phyloP scores from a whole-genome alignment of 2,797 vertebrate species.

The Squalus acanthias region DNA sequence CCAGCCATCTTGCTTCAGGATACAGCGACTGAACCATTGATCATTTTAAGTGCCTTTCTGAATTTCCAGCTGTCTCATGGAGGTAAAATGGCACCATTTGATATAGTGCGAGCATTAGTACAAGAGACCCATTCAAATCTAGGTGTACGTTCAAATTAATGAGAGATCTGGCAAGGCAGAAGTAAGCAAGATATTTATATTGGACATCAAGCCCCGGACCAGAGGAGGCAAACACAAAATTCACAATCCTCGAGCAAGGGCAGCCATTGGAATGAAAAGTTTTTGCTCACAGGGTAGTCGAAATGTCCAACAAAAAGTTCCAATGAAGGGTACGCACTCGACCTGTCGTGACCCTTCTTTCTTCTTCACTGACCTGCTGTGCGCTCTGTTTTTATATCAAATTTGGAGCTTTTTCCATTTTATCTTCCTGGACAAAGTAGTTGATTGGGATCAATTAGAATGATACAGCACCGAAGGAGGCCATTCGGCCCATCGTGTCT shows the following conservation, averaged over 20 bases:
- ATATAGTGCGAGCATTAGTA: not conserved
- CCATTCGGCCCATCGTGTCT: too few relatives aligned
- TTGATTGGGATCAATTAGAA: not conserved
- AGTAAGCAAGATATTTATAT: not conserved
- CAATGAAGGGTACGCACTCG: not conserved
- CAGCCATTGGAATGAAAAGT: not conserved
- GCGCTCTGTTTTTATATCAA: not conserved
- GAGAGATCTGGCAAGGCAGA: not conserved
- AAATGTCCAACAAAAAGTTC: not conserved
- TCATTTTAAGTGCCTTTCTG: not conserved
- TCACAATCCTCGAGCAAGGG: not conserved
- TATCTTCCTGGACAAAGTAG: not conserved
- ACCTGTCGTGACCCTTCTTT: not conserved
- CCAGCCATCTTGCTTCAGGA: not conserved
- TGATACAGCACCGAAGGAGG: not conserved
- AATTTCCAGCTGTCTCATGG: not conserved
- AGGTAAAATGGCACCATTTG: not conserved
- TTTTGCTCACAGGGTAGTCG: not conserved
- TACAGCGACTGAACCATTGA: not conserved
- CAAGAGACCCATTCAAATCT: not conserved
- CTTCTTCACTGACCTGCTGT: not conserved
- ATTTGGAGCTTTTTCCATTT: not conserved
- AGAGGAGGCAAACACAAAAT: too few relatives aligned
- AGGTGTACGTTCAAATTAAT: not conserved
- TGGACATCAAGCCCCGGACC: not conserved